A percentile compares a stretch with the other conserved stretches of the same genome.
These are phyloP conservation scores for Aurelia sp. DNA, from an alignment of 30 jellyfish, hydroid and myxozoan species.

Conservation along the genomic window DNA sequence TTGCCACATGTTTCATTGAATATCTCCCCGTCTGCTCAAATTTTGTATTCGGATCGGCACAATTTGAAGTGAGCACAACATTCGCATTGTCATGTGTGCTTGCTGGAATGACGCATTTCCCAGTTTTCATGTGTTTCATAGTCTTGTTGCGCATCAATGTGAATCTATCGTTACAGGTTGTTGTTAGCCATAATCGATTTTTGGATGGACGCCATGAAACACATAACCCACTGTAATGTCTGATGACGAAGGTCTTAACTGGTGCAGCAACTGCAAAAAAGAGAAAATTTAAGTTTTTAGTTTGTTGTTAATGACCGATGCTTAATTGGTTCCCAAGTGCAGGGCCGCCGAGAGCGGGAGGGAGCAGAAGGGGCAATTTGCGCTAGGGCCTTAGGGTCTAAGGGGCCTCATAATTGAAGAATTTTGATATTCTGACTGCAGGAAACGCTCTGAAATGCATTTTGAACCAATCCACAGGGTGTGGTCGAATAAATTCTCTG, in stretches of 20 bases:
- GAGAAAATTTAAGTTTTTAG: not conserved
- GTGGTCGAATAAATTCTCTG: too few relatives aligned
- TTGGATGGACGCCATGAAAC: conserved; percentile 19
- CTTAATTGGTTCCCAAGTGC: too few relatives aligned
- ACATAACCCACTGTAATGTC: conserved; percentile 63
- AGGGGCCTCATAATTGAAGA: too few relatives aligned
- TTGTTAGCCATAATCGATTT: conserved; percentile 22
- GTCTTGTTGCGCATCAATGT: conserved; percentile 8
- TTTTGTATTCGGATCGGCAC: conserved; percentile 22
- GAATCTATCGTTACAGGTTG: conserved; percentile 42
- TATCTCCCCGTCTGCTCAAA: conserved; percentile 38
- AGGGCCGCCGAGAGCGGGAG: too few relatives aligned
- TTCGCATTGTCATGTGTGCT: conserved; percentile 11
- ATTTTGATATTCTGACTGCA: too few relatives aligned
- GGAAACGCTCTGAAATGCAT: too few relatives aligned
- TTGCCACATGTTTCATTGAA: conserved; percentile 46
- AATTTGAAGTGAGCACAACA: conserved; percentile 28
- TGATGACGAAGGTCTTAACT: conserved; percentile 33
- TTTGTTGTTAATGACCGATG: too few relatives aligned
- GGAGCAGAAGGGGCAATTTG: too few relatives aligned
- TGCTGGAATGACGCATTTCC: conserved; percentile 59
- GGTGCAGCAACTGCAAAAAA: conserved; percentile 25
- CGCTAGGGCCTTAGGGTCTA: too few relatives aligned
- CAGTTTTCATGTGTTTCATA: conserved; percentile 34
- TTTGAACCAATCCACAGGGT: too few relatives aligned